Evolutionary conservation across 2,113 vertebrate genomes (phyloP), one percentile per base, ranked within the genome.

Genomic region (Pampusana beccarii): DNA sequence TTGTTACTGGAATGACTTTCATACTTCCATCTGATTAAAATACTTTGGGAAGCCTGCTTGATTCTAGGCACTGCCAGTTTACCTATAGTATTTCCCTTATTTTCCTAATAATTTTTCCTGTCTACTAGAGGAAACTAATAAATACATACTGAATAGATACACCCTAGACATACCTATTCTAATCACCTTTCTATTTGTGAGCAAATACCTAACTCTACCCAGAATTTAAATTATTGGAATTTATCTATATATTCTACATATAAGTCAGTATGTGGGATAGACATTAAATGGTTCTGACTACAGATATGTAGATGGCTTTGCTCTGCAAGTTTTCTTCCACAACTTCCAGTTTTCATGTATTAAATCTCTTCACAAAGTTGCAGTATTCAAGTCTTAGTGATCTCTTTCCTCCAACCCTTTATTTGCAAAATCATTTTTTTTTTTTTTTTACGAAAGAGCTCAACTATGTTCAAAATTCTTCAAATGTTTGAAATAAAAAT

Each of bases 401-500:
- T 11, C 6, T 9, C 16, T 31, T 70, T 54, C 33, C 8, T 86
- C 31, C 64, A 80, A n/a, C 2, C 0, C 0, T 50, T 72, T 61
- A 7, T 53, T 78, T 66, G 31, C 19, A 89, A 57, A 4, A n/a
- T 16, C 8, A 7, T 9, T 70, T 42, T 74, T 46, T 85, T 70
- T 36, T 5, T 36, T n/a, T n/a, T n/a, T n/a, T n/a, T n/a, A n/a
- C n/a, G n/a, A 8, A 80, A 74, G 25, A n/a, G 2, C 6, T 84
- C 48, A 81, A 17, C 29, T 60, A 42, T 26, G 8, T 79, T 81
- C 16, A 81, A 74, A 91, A 51, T 73, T 50, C 38, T 84, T 61
- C 34, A 92, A 88, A 69, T 20, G 2, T 7, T 77, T 18, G 0
- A 80, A 82, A 90, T 46, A 93, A 91, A 93, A 96, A 61, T n/a